A percentile compares a stretch with the other conserved stretches of the same genome.
phyloP scores from a whole-genome alignment of 2,113 vertebrate genomes.

The Morone chrysops region DNA sequence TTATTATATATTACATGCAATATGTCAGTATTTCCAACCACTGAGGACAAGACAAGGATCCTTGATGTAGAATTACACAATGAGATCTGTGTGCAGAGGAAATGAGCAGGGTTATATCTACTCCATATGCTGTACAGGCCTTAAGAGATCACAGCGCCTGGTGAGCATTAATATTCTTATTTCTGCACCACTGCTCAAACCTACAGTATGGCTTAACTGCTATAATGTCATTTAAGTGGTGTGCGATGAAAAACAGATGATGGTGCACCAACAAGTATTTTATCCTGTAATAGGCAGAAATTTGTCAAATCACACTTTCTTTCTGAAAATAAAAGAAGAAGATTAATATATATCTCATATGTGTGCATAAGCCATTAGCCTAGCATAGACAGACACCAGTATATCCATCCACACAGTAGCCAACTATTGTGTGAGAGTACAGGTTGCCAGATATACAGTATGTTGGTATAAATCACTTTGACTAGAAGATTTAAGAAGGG shows the following conservation, averaged over 20 bases:
- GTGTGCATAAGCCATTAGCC: neutral
- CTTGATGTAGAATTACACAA: constrained; percentile 64
- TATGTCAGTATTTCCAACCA: constrained; percentile 39
- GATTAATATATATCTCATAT: neutral
- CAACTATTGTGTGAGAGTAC: neutral
- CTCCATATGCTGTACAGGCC: constrained; percentile 53
- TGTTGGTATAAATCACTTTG: no score
- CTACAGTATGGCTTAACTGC: constrained; percentile 22
- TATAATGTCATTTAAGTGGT: constrained; percentile 39
- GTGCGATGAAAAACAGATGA: constrained; percentile 8
- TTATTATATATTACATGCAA: neutral
- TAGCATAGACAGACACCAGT: neutral
- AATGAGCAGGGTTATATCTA: constrained; percentile 44
- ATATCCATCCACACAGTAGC: neutral
- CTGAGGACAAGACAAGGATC: constrained; percentile 50
- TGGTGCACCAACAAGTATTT: neutral
- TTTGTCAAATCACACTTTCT: neutral
- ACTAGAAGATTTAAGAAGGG: no score
- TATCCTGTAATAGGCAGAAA: neutral
- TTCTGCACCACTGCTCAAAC: constrained; percentile 49
- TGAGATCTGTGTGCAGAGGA: constrained; percentile 56
- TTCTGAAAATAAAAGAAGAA: neutral
- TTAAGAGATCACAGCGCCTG: constrained; percentile 49
- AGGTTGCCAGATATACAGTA: neutral
- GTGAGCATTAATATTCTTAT: constrained; percentile 56